Evolutionary conservation across 2,113 vertebrate genomes (phyloP).

Genomic region (Sminthopsis crassicaudata): DNA sequence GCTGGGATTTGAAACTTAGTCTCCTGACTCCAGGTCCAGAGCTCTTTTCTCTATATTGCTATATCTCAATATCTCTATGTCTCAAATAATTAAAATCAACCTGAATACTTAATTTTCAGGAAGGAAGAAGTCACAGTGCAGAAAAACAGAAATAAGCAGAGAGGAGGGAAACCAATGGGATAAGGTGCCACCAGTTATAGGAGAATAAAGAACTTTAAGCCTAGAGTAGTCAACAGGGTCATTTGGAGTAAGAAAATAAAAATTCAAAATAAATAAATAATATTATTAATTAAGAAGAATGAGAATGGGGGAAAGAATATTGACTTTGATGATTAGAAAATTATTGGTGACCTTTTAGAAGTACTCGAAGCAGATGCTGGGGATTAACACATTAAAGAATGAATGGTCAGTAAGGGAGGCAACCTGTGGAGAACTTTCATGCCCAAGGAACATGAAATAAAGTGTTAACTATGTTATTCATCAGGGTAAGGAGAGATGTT

Average conservation of each 20-base stretch:
- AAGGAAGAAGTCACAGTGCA: background rate
- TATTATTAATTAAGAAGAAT: background rate
- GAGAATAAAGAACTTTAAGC: background rate
- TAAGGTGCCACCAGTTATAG: background rate
- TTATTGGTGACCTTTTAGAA: background rate
- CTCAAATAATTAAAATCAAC: background rate
- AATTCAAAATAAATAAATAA: background rate
- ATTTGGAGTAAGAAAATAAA: background rate
- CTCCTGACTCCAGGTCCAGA: background rate
- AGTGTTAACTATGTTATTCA: no score
- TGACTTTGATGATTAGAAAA: background rate
- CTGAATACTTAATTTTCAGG: background rate
- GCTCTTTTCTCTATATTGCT: background rate
- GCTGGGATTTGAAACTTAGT: background rate
- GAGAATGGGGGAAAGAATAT: background rate
- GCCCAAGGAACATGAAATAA: no score
- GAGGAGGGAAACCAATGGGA: background rate
- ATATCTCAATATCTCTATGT: background rate
- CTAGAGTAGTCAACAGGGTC: background rate
- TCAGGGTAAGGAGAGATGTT: no score
- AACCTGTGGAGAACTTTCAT: no score
- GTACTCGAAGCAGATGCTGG: background rate
- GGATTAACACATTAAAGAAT: background rate
- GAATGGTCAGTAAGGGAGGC: background rate
- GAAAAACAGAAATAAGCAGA: background rate